These are phyloP conservation scores for Coccyzus lansbergi DNA, from an alignment of 2,797 vertebrate genomes.

Conservation along the genomic window DNA sequence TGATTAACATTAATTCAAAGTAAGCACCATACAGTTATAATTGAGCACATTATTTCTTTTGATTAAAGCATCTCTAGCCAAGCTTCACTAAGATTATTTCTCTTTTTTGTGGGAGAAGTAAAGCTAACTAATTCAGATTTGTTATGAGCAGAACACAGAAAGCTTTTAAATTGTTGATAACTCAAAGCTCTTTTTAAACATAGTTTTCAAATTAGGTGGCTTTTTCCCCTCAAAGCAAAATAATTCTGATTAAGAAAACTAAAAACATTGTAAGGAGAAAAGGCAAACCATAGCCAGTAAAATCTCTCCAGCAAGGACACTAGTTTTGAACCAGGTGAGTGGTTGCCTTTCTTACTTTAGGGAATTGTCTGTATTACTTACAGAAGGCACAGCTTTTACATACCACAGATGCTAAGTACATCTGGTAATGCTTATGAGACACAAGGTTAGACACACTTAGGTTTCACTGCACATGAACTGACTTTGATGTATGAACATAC, in stretches of 20 bases:
- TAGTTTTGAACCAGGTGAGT: not conserved
- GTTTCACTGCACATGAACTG: not conserved
- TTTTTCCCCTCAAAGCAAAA: not conserved
- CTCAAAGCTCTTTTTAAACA: not conserved
- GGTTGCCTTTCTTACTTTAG: not conserved
- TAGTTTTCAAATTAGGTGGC: not conserved
- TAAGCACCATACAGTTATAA: not conserved
- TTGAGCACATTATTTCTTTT: not conserved
- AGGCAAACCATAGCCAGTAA: not conserved
- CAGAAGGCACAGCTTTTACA: not conserved
- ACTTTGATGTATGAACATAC: not conserved
- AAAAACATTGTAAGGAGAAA: not conserved
- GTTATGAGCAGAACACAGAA: slow-evolving; percentile 35
- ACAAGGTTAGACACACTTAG: not conserved
- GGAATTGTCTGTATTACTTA: not conserved
- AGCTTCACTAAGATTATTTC: not conserved
- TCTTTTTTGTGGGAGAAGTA: not conserved
- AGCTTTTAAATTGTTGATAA: not conserved
- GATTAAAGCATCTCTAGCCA: not conserved
- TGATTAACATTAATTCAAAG: slow-evolving; percentile 4
- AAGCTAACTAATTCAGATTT: slow-evolving; percentile 22
- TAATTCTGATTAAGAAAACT: not conserved
- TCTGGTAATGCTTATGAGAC: not conserved
- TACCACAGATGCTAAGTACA: not conserved
- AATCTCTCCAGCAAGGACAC: not conserved